Conservation (phyloP, 1,140 invertebrate species). For the Armadillidium nasatum region DNA sequence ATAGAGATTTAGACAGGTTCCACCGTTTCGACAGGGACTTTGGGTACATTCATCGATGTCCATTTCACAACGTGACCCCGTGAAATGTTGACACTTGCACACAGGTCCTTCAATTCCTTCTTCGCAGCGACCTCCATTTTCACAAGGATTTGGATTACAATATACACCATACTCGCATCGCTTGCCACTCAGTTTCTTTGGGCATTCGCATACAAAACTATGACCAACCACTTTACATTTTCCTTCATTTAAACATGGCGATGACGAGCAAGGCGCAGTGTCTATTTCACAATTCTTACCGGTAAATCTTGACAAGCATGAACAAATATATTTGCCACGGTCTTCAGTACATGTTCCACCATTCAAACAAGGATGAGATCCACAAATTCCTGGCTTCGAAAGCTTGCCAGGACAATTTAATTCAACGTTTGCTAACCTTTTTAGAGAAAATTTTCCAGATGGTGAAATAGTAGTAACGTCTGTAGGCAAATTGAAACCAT, state of each 20-base stretch:
- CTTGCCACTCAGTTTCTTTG: slow-evolving; percentile 50
- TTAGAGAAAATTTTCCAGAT: slow-evolving; percentile 32
- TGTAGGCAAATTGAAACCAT: slow-evolving; percentile 68
- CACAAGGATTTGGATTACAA: slow-evolving; percentile 55
- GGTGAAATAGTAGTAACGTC: slow-evolving; percentile 53
- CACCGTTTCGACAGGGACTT: slow-evolving; percentile 55
- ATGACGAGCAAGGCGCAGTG: slow-evolving; percentile 79
- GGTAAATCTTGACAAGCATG: slow-evolving; percentile 70
- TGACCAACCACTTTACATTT: slow-evolving; percentile 51
- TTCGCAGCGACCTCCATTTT: slow-evolving; percentile 54
- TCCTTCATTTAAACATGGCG: slow-evolving; percentile 73
- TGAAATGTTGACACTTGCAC: slow-evolving; percentile 50
- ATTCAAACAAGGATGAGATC: slow-evolving; percentile 80
- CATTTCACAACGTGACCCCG: slow-evolving; percentile 48
- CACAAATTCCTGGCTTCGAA: slow-evolving; percentile 68
- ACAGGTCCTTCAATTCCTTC: slow-evolving; percentile 50
- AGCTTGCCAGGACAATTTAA: slow-evolving; percentile 67
- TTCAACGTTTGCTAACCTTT: slow-evolving; percentile 66
- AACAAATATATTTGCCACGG: slow-evolving; percentile 61
- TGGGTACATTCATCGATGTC: slow-evolving; percentile 50
- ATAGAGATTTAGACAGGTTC: slow-evolving; percentile 77
- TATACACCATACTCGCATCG: slow-evolving; percentile 53
- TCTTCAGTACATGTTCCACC: slow-evolving; percentile 72
- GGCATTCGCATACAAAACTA: slow-evolving; percentile 50
- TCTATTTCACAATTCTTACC: slow-evolving; percentile 80